A percentile compares a stretch with the other conserved stretches of the same genome.
Conservation (phyloP, 1,140 invertebrate species). For the Rhopalosiphum padi region DNA sequence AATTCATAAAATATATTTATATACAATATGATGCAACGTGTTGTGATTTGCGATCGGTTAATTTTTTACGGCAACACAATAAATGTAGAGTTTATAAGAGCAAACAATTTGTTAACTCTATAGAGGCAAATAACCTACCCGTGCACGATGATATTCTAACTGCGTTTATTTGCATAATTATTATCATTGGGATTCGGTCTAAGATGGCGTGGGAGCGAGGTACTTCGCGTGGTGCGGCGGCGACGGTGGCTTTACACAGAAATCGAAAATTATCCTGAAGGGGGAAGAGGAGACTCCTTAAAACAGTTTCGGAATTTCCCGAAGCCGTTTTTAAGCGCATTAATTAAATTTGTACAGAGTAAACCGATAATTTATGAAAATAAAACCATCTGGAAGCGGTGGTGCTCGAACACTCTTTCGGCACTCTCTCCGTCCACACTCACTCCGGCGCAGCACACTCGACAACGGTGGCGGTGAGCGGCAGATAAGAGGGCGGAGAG, state of each 20-base stretch:
- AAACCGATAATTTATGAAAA: constrained; percentile 60
- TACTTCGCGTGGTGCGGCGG: background rate
- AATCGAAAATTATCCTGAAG: constrained; percentile 58
- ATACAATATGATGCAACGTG: background rate
- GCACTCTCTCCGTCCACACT: background rate
- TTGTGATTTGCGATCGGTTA: background rate
- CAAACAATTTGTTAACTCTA: constrained; percentile 34
- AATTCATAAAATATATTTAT: background rate
- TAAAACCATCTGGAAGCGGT: constrained; percentile 59
- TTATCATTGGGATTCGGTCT: constrained; percentile 27
- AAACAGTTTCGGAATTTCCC: constrained; percentile 57
- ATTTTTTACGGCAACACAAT: background rate
- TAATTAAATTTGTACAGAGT: constrained; percentile 59
- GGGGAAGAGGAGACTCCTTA: constrained; percentile 49
- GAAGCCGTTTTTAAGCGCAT: constrained; percentile 58
- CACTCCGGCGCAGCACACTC: background rate
- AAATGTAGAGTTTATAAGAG: background rate
- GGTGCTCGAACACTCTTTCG: constrained; percentile 28
- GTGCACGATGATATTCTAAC: background rate
- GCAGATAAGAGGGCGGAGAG: constrained; percentile 38
- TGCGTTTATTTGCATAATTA: background rate
- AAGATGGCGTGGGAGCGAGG: background rate
- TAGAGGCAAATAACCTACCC: background rate
- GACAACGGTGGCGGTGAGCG: background rate
- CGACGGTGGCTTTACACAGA: constrained; percentile 44